Percentiles rank a stretch among this genome's conserved stretches.
Evolutionary conservation across 2,113 vertebrate species (phyloP).

Genomic region (Labrus mixtus): DNA sequence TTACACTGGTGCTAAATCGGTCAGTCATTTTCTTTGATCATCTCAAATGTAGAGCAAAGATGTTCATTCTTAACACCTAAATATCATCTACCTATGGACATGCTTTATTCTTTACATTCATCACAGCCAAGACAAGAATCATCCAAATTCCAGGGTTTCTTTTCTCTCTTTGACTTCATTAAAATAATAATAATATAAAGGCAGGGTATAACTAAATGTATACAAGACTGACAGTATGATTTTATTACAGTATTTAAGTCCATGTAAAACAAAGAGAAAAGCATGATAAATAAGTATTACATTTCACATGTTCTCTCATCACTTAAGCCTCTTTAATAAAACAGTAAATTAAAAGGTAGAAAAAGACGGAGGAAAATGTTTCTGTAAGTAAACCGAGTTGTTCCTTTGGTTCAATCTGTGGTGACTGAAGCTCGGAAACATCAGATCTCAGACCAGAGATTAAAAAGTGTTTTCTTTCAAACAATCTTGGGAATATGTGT

Average conservation of each 20-base stretch:
- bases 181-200: background rate
- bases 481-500: background rate
- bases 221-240: slow-evolving; percentile 13
- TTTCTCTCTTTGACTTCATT: too few species aligned
- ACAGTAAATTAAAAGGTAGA: slow-evolving; percentile 27
- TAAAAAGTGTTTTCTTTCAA: slow-evolving; percentile 10
- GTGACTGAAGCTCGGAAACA: background rate
- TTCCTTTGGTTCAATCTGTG: slow-evolving; percentile 8
- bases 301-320: slow-evolving; percentile 54
- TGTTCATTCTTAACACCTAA: too few species aligned
- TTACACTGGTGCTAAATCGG: too few species aligned
- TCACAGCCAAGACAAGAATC: background rate
- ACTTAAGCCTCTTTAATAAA: slow-evolving; percentile 49
- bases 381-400: slow-evolving; percentile 3
- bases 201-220: background rate
- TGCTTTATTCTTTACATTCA: too few species aligned
- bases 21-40: too few species aligned
- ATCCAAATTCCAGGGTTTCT: too few species aligned
- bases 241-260: slow-evolving; percentile 76
- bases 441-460: background rate
- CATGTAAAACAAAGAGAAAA: slow-evolving; percentile 62
- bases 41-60: too few species aligned
- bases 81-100: too few species aligned
- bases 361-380: slow-evolving; percentile 31
- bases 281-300: slow-evolving; percentile 70